Evolutionary conservation across 2,888 invertebrate species (phyloP).

Genomic region (Margaritifera margaritifera): DNA sequence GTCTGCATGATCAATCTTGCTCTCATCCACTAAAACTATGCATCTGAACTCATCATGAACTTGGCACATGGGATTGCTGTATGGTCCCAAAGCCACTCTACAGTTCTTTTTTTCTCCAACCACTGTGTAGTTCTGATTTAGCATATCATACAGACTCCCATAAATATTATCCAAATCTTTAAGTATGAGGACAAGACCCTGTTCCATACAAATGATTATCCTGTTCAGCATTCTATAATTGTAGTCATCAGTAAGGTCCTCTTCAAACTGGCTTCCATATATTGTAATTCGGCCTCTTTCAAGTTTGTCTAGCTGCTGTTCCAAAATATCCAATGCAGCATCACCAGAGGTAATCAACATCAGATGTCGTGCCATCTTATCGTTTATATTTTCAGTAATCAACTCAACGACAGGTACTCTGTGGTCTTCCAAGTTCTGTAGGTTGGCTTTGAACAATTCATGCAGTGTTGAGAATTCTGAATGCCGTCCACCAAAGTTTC

Average conservation of each 20-base stretch:
- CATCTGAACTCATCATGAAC: constrained; percentile 53
- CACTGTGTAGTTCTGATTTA: constrained; percentile 55
- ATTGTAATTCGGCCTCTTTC: constrained; percentile 37
- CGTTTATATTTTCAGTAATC: constrained; percentile 42
- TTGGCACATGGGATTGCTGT: constrained; percentile 53
- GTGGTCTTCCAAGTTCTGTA: background rate
- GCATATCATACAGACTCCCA: constrained; percentile 56
- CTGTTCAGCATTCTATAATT: constrained; percentile 50
- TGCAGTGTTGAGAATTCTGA: constrained; percentile 26
- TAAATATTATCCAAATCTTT: constrained; percentile 54
- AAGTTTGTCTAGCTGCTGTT: constrained; percentile 27
- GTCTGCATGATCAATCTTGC: constrained; percentile 39
- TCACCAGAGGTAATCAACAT: constrained; percentile 49
- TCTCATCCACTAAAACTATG: constrained; percentile 51
- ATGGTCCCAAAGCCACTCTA: constrained; percentile 49
- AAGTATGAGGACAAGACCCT: constrained; percentile 47
- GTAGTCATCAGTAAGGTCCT: constrained; percentile 53
- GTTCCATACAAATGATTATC: constrained; percentile 58
- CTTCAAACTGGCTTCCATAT: constrained; percentile 56
- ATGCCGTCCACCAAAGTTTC: constrained; percentile 52
- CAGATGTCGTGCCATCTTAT: constrained; percentile 43
- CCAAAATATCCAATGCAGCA: constrained; percentile 38
- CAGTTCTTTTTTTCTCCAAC: constrained; percentile 50
- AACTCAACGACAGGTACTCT: constrained; percentile 24
- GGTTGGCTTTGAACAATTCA: constrained; percentile 20